These are phyloP conservation scores for Poeciliopsis retropinna DNA, from an alignment of 2,113 vertebrate species.

Conservation along the genomic window DNA sequence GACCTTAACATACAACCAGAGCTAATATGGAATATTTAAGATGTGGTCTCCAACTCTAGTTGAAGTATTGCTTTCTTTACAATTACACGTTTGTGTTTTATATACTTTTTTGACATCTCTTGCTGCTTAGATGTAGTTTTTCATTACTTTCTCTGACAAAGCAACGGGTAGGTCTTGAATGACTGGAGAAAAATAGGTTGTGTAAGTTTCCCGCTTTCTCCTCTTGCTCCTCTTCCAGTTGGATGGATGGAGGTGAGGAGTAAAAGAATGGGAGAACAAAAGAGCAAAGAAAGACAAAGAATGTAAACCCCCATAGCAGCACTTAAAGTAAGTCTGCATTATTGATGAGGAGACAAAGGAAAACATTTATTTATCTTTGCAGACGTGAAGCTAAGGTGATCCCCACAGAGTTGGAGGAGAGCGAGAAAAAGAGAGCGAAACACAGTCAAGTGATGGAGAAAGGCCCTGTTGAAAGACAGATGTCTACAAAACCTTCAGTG, in stretches of 20 bases:
- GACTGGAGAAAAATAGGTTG: slow-evolving; percentile 63
- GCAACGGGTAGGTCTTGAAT: slow-evolving; percentile 59
- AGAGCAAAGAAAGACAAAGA: slow-evolving; percentile 66
- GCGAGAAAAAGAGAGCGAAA: slow-evolving; percentile 26
- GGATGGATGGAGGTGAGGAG: slow-evolving; percentile 45
- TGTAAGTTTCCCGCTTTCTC: slow-evolving; percentile 43
- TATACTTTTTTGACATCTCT: slow-evolving; percentile 17
- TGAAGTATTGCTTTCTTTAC: background rate
- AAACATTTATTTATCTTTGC: slow-evolving; percentile 89
- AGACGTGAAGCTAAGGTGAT: slow-evolving; percentile 58
- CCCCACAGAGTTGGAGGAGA: slow-evolving; percentile 41
- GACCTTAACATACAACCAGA: background rate
- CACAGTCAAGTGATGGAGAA: slow-evolving; percentile 49
- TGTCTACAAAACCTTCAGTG: slow-evolving; percentile 31
- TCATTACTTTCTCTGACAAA: slow-evolving; percentile 26
- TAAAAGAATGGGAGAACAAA: slow-evolving; percentile 39
- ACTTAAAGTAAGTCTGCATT: slow-evolving; percentile 88
- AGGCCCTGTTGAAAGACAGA: slow-evolving; percentile 51
- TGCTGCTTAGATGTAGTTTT: slow-evolving; percentile 47
- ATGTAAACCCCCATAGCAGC: slow-evolving; percentile 85
- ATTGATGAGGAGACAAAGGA: slow-evolving; percentile 88
- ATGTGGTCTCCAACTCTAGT: background rate
- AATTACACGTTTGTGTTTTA: background rate
- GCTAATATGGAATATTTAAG: background rate
- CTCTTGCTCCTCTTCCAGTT: slow-evolving; percentile 27